Base-by-base conservation (phyloP, 2,888 invertebrate species). In the Theodoxus fluviatilis region DNA sequence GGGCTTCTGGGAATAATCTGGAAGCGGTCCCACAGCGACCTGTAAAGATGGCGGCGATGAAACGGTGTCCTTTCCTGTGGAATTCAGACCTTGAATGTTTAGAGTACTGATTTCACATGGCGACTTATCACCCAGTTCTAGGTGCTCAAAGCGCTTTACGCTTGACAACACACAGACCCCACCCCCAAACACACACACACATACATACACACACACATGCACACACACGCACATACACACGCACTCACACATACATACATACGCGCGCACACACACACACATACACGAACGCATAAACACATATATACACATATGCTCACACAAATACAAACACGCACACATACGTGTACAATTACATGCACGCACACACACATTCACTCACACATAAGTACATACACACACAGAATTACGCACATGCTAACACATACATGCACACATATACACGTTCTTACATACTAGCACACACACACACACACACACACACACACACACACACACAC, bases 1-100 rank as follows among this genome's bases (percentile, higher is more conserved):
- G 79, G 70, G 61, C 84, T 80, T 18, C 81, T 71, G 4, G 84
- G 81, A 65, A 83, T 80, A 72, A 78, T 80, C 57, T 81, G 82
- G 73, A 84, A 84, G 15, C 82, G 73, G 70, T 85, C 81, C 85
- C 85, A 85, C 35, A 74, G 69, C 7, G 79, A 73, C 33, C 82
- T 83, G 74, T 1, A 67, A 74, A 68, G 43, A 59, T 43, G 67
- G 6, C n/a, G 55, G 22, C 7, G n/a, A 31, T 33, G 4, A 38
- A 7, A 33, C 47, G 3, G 15, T 49, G 31, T 25, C 7, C 40
- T 18, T 33, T 9, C 40, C 15, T 18, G 15, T 49, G 7, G 31
- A 22, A 25, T 12, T 37, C 12, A 25, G 18, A 22, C 31, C 25
- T 25, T 15, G 37, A 18, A 15, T 63, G 12, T 63, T 9, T 33